Conservation (phyloP, 2,888 invertebrate genomes). For the Schrankia costaestrigalis region DNA sequence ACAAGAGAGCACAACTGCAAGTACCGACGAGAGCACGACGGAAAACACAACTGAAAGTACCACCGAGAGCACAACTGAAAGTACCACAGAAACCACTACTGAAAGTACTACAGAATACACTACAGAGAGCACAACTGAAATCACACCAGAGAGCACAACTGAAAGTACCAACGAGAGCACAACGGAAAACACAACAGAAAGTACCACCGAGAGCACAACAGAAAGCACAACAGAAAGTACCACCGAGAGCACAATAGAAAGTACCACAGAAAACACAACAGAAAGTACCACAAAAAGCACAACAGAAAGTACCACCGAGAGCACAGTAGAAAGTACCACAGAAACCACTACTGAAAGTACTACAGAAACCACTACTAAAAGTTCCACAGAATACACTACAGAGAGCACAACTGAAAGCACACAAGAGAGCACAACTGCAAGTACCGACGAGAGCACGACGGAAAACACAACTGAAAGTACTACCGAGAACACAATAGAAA, state of each 20-base stretch:
- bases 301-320: constrained; percentile 1
- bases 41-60: constrained; percentile 1
- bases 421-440: constrained; percentile 1
- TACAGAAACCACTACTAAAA: not conserved
- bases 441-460: constrained; percentile 1
- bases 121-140: not conserved
- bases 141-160: constrained; percentile 2
- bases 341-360: constrained; percentile 2
- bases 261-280: constrained; percentile 1
- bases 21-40: constrained; percentile 2
- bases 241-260: constrained; percentile 2
- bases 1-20: constrained; percentile 1
- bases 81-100: constrained; percentile 2
- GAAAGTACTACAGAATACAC: constrained; percentile 1
- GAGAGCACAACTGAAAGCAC: constrained; percentile 1
- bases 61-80: constrained; percentile 1
- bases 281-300: constrained; percentile 3
- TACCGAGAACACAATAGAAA: constrained; percentile 1
- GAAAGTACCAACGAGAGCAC: not conserved
- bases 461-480: constrained; percentile 1
- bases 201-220: constrained; percentile 4
- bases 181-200: constrained; percentile 1
- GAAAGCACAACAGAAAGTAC: constrained; percentile 1
- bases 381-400: not conserved
- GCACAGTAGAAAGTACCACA: not conserved